Conservation (phyloP, 2,113 vertebrate species). For the Eira barbara region DNA sequence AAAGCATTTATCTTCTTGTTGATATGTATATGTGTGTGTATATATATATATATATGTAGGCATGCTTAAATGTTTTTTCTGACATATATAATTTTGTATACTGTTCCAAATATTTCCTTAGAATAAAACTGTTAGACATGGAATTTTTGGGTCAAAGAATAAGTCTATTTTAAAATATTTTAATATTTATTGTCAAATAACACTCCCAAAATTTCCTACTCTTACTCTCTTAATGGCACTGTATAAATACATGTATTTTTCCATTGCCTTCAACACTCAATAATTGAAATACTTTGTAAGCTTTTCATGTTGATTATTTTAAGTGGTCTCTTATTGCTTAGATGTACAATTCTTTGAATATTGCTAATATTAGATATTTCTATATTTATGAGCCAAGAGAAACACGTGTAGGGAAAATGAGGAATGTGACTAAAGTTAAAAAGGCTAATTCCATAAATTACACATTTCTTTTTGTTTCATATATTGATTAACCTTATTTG, state of each 20-base stretch:
- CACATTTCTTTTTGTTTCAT: background rate
- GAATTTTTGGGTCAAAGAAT: background rate
- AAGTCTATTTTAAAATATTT: constrained; percentile 19
- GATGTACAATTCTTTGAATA: background rate
- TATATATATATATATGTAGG: too few relatives aligned
- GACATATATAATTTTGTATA: background rate
- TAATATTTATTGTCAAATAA: constrained; percentile 14
- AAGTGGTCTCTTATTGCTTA: background rate
- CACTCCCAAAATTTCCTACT: background rate
- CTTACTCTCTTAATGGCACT: background rate
- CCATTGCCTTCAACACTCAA: background rate
- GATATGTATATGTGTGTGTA: background rate
- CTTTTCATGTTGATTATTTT: constrained; percentile 6
- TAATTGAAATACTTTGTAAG: background rate
- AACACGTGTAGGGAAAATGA: background rate
- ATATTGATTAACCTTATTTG: background rate
- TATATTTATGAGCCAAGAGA: background rate
- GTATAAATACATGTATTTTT: background rate
- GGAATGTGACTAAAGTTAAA: background rate
- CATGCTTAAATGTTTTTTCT: too few relatives aligned
- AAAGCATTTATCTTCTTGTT: background rate
- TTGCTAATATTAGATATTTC: background rate
- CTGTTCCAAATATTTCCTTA: background rate
- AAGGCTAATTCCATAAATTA: background rate
- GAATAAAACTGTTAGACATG: background rate